These are phyloP conservation scores for Trididemnum miniatum DNA, from an alignment of 23 tunicate genomes.

Conservation along the genomic window DNA sequence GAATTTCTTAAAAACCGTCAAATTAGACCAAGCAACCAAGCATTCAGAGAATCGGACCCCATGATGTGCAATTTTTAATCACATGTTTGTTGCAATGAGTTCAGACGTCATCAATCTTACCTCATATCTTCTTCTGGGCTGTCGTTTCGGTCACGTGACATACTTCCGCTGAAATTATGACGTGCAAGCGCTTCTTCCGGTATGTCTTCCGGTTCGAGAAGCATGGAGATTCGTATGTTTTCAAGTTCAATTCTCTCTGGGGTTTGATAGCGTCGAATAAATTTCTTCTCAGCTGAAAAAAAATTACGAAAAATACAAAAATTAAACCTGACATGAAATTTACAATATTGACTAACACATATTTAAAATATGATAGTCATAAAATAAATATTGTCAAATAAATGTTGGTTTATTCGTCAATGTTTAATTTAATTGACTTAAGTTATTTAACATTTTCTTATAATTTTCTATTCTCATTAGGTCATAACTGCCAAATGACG, in stretches of 20 bases:
- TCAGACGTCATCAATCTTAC: too few species aligned
- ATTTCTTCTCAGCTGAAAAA: not conserved
- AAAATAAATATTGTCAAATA: not conserved
- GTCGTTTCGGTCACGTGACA: not conserved
- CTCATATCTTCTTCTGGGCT: slow-evolving; percentile 40
- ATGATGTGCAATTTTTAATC: too few species aligned
- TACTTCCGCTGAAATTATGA: slow-evolving; percentile 45
- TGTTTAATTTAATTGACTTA: too few species aligned
- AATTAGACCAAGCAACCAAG: too few species aligned
- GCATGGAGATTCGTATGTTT: slow-evolving; percentile 51
- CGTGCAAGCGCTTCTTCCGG: slow-evolving; percentile 46
- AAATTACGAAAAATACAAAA: not conserved
- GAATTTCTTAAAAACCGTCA: too few species aligned
- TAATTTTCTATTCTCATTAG: too few species aligned
- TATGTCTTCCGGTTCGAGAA: slow-evolving; percentile 38
- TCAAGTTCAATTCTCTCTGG: slow-evolving; percentile 70
- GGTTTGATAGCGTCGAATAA: slow-evolving; percentile 30
- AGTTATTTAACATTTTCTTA: too few species aligned
- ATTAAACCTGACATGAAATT: not conserved
- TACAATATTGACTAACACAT: not conserved
- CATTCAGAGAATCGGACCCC: too few species aligned
- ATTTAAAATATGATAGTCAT: not conserved
- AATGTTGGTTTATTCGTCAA: too few species aligned
- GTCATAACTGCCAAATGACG: too few species aligned
- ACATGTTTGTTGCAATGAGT: too few species aligned